Base-by-base conservation (phyloP, 2,888 invertebrate species). In the Digitonthophagus gazella region DNA sequence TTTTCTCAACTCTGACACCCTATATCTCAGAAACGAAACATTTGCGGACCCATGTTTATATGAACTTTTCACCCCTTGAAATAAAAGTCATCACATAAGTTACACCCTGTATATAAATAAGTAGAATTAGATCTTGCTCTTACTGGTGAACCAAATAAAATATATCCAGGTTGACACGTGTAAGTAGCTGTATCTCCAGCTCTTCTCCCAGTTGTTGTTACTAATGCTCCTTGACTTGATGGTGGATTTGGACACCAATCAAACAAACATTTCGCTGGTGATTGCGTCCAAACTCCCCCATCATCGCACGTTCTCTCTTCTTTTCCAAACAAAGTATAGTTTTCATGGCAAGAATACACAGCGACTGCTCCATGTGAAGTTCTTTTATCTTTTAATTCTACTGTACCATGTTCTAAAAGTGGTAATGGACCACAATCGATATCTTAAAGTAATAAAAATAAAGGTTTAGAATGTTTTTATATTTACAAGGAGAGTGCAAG, bases 211-310 rank as follows among this genome's bases (percentile, higher is more conserved):
- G 87, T 88, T 4, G 89, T 87, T 0, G 85, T 82, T 0, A 95
- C 91, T 0, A 88, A 83, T 1, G 93, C 94, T 0, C 95, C 95
- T 4, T 89, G 85, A 1, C 95, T 90, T 28, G 87, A 85, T 0
- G 91, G 91, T 0, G 95, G 94, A 72, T 93, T 92, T 0, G 93
- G 92, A 80, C 96, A 96, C 95, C 95, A 91, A 82, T 94, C 91
- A 79, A 92, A 93, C 64, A 94, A 83, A 80, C 95, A 96, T 76
- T 91, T 89, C 0, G 95, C 93, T 4, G 91, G 86, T 67, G 89
- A 88, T 0, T 92, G 93, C 58, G 88, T 89, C 95, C 95, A 95
- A 64, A 86, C 82, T 0, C 91, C 93, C 55, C 88, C 88, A 69
- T 91, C 88, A 0, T 87, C 88, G 77, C 96, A 96, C n/a, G 85